Conservation (phyloP, 2,113 vertebrate species). For the Labeo rohita region DNA sequence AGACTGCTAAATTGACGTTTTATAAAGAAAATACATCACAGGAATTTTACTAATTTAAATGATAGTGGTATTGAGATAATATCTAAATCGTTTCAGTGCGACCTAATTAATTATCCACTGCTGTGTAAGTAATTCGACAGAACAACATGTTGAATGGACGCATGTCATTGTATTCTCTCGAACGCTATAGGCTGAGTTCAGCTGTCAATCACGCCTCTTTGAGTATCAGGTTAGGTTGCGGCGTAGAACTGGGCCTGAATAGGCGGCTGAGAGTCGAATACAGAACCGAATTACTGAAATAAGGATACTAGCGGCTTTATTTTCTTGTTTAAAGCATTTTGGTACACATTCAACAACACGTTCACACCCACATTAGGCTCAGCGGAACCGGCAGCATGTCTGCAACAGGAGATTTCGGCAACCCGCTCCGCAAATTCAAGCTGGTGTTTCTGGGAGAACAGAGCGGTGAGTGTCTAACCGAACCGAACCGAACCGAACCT, state of each 20-base stretch:
- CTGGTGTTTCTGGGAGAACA: conserved; percentile 80
- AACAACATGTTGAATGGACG: background rate
- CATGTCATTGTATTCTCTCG: background rate
- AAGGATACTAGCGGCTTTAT: background rate
- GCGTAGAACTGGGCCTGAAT: conserved; percentile 43
- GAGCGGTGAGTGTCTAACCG: conserved; percentile 70
- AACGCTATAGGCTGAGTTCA: conserved; percentile 3
- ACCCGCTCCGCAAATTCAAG: conserved; percentile 79
- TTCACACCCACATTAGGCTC: no score
- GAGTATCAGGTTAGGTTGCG: conserved; percentile 44
- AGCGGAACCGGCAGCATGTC: conserved; percentile 69
- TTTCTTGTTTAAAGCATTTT: background rate
- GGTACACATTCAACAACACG: background rate
- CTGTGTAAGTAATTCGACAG: background rate
- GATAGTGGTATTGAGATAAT: background rate
- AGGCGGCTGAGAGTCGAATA: conserved; percentile 12
- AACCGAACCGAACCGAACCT: background rate
- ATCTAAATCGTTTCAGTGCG: background rate
- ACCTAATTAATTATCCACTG: background rate
- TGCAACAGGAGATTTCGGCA: conserved; percentile 78
- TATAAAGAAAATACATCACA: background rate
- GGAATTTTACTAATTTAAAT: background rate
- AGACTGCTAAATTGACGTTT: background rate
- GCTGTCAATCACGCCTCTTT: conserved; percentile 35
- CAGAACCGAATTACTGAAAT: background rate